A percentile compares a stretch with the other conserved stretches of the same genome.
phyloP scores from a whole-genome alignment of 2,888 invertebrate species.

The Steinernema scapterisci region DNA sequence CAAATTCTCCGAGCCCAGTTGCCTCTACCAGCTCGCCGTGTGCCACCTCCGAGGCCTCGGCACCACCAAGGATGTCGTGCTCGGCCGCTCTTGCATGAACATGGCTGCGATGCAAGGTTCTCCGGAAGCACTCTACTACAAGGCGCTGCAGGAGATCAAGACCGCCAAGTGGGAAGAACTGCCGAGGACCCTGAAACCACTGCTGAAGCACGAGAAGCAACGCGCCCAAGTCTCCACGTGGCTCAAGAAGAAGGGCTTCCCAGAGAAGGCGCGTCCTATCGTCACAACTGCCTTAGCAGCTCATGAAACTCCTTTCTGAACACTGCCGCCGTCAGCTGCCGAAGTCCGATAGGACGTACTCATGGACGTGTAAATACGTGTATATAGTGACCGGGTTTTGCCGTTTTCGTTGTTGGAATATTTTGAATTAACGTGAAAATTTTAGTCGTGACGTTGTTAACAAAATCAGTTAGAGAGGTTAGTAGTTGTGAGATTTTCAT shows the following conservation, averaged over 20 bases:
- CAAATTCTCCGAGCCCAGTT: neutral
- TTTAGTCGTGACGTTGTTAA: no score
- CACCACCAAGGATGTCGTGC: neutral
- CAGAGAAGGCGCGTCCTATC: neutral
- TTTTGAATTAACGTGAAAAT: no score
- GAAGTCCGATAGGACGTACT: no score
- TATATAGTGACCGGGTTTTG: constrained; percentile 12
- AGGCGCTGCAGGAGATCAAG: neutral
- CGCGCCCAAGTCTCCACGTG: neutral
- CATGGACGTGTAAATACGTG: constrained; percentile 23
- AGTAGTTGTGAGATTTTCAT: no score
- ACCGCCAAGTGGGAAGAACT: neutral
- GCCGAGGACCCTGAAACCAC: neutral
- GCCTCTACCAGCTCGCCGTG: neutral
- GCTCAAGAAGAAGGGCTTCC: constrained; percentile 20
- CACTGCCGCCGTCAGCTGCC: neutral
- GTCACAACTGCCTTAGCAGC: neutral
- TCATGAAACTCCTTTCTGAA: neutral
- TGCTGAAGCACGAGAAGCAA: constrained; percentile 12
- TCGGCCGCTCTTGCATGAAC: neutral
- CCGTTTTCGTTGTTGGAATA: neutral
- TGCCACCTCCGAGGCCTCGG: constrained; percentile 16
- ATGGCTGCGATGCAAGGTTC: neutral
- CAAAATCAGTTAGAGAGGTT: no score
- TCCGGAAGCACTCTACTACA: constrained; percentile 21